These are phyloP conservation scores for Phaethornis superciliosus DNA, from an alignment of 2,113 vertebrate species.

Conservation along the genomic window DNA sequence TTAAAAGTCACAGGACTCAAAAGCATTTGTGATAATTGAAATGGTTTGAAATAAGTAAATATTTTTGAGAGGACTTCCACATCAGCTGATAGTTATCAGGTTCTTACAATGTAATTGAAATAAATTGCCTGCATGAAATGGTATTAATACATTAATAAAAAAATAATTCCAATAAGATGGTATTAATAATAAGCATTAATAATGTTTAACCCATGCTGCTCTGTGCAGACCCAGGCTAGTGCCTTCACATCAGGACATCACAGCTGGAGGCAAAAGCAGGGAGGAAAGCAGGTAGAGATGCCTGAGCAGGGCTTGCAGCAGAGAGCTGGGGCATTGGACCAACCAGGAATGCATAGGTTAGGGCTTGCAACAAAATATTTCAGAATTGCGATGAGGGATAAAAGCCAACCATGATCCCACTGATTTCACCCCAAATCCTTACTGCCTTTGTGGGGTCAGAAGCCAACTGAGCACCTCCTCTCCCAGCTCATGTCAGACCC, in stretches of 20 bases:
- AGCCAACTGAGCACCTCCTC: fast-evolving
- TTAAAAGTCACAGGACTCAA: not conserved
- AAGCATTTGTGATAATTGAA: not conserved
- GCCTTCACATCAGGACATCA: not conserved
- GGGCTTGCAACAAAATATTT: not conserved
- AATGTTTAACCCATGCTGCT: not conserved
- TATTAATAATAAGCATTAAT: too few relatives aligned
- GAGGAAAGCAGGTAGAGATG: not conserved
- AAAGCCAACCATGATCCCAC: fast-evolving
- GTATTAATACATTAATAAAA: not conserved
- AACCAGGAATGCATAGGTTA: not conserved
- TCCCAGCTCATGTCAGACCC: not conserved
- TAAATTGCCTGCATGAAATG: not conserved
- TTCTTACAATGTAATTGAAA: not conserved
- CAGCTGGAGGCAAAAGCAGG: not conserved
- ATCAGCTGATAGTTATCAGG: not conserved
- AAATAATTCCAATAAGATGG: too few relatives aligned
- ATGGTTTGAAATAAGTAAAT: not conserved
- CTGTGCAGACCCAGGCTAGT: not conserved
- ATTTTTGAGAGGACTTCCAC: not conserved
- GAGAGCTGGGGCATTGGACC: not conserved
- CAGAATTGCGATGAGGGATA: not conserved
- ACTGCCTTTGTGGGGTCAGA: not conserved
- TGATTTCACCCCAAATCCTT: fast-evolving
- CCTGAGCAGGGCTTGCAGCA: not conserved